Conservation (phyloP, 2,888 invertebrate genomes). For the Steinernema carpocapsae region DNA sequence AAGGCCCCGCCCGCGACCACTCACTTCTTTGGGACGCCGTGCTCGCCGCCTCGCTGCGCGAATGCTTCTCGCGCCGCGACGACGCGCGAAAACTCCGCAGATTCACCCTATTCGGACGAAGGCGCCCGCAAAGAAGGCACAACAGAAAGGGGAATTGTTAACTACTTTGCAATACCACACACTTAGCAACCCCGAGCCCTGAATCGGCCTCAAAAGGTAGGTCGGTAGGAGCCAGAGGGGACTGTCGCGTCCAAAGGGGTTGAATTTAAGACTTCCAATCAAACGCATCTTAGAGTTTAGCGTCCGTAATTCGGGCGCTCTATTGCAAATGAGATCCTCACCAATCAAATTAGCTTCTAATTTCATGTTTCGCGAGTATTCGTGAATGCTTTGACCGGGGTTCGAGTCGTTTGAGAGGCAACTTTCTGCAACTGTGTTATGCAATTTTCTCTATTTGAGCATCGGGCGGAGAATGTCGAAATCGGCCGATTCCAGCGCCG, state of each 20-base stretch:
- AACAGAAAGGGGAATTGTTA: too few relatives aligned
- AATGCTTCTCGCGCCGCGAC: neutral
- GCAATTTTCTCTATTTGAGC: too few relatives aligned
- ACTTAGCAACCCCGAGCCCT: neutral
- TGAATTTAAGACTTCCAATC: conserved; percentile 32
- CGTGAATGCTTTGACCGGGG: too few relatives aligned
- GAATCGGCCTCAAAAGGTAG: neutral
- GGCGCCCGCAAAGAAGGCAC: too few relatives aligned
- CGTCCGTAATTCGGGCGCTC: neutral
- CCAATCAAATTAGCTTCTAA: conserved; percentile 1
- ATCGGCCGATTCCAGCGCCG: too few relatives aligned
- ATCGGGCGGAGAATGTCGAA: too few relatives aligned
- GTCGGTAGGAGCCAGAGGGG: neutral
- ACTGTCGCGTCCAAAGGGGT: neutral
- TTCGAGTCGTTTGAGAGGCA: too few relatives aligned
- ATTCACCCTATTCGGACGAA: neutral
- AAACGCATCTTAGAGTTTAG: neutral
- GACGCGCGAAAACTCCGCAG: neutral
- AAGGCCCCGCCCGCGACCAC: conserved; percentile 14
- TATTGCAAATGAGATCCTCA: neutral
- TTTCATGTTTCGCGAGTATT: too few relatives aligned
- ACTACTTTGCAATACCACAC: neutral
- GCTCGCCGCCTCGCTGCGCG: neutral
- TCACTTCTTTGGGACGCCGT: conserved; percentile 10
- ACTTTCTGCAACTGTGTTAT: too few relatives aligned